Base-by-base conservation (phyloP, 2,888 invertebrate genomes). In the Caenorhabditis sp. region DNA sequence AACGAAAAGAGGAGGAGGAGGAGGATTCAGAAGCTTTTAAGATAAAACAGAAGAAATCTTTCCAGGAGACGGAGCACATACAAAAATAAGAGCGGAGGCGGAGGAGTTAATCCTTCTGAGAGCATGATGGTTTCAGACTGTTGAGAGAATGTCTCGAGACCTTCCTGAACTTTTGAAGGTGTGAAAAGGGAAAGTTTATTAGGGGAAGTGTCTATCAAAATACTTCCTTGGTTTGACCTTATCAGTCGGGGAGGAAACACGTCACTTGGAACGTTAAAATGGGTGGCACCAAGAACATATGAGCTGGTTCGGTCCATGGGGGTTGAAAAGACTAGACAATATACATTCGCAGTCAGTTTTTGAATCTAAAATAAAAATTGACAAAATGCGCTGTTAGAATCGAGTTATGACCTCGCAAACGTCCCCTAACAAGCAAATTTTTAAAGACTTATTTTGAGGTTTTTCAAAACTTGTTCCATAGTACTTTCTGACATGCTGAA, bases 121-220 rank as follows among this genome's bases (percentile, higher is more conserved):
- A 66, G 19, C 2, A 19, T 10, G 35, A 35, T 14, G 12, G 28
- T 26, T 66, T 49, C 54, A 69, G 68, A 56, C n/a, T 24, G 24
- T 51, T n/a, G 35, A 56, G 68, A 22, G 26, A 28, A 63, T 26
- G 35, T 24, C 49, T 28, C 28, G 31, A 28, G 35, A 38, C 24
- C 16, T 38, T 54, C 16, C 24, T 58, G 19, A 58, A 47, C 22
- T 68, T 51, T 35, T 28, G 51, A 49, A 64, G 44, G 51, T 66
- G 66, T 66, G 66, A 51, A 49, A 64, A 68, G 38, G 2, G 68
- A 68, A 68, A 51, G 35, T 70, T 72, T 59, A 72, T 35, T 58
- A 49, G 12, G 72, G 59, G 59, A 72, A 59, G 72, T 72, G 58
- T 22, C 49, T 19, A 51, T 68, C 35, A 68, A 54, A 24, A 51